Evolutionary conservation across 2,797 vertebrate species (phyloP), one percentile per base, ranked within the genome.

Genomic region (Craterocephalus amniculus): DNA sequence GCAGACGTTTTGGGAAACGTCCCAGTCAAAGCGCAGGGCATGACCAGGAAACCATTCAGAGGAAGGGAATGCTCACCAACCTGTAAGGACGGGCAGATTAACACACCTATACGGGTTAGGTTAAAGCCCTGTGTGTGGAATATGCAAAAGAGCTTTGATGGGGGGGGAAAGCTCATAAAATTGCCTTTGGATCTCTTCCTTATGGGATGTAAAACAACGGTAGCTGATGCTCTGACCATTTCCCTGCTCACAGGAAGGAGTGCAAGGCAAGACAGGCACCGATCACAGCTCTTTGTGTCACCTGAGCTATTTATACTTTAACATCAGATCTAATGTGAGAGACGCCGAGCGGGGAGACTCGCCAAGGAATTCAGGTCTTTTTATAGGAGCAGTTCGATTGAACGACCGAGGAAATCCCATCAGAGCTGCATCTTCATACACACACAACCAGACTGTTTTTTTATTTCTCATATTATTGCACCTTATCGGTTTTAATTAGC

Each of bases 81-180:
- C 52, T 73, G 79, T 72, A 70, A 63, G 45, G 67, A 76, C 67
- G 79, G 79, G 67, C 61, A 66, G 60, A 60, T 70, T 62, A 59
- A 64, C 76, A 77, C 80, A 85, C 66, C 74, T 86, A 79, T 78
- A 74, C 65, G 81, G 79, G 66, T 74, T 81, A 83, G 77, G 81
- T 82, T 88, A 88, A 78, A 52, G 31, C 20, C 34, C 6, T 24
- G 36, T 24, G 59, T 38, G 45, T 24, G 63, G 67, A 36, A 22
- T 68, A 83, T 81, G 78, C 82, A 85, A 81, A 88, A 29, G 27
- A 31, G 26, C 36, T 43, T 54, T n/a, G 57, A 56, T 59, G 51
- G 69, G 66, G 51, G 69, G 66, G 61, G 74, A 43, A 76, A 32
- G 43, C 51, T 57, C 31, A 6, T 43, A 60, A 54, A 74, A 36